Conservation (phyloP, 1,140 invertebrate species). For the Probaryconus sp. region DNA sequence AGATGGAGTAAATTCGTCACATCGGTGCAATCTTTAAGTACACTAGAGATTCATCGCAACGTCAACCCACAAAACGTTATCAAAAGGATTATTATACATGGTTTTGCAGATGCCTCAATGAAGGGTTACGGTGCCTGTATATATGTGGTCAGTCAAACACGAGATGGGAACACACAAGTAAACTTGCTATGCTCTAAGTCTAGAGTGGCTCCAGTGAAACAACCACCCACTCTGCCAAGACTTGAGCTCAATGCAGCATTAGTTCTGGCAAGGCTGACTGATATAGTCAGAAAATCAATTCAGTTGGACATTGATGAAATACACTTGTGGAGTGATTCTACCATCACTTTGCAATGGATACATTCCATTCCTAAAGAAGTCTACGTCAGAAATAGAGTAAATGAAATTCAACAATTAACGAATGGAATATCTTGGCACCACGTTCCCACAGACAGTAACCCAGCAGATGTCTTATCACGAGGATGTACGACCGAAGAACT, state of each 20-base stretch:
- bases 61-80: not conserved
- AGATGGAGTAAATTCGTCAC: not conserved
- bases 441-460: slow-evolving; percentile 13
- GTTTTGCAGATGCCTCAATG: slow-evolving; percentile 24
- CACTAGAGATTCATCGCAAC: not conserved
- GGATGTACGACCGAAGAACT: slow-evolving; percentile 2
- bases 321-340: slow-evolving; percentile 24
- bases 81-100: slow-evolving; percentile 17
- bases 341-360: slow-evolving; percentile 13
- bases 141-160: not conserved
- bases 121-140: slow-evolving; percentile 31
- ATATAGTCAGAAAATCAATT: not conserved
- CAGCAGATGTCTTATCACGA: slow-evolving; percentile 10
- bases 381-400: slow-evolving; percentile 11
- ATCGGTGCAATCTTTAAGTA: not conserved
- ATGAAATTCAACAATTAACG: slow-evolving; percentile 1
- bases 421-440: not conserved
- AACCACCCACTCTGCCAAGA: slow-evolving; percentile 7
- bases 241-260: slow-evolving; percentile 15
- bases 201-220: slow-evolving; percentile 12
- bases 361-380: not conserved
- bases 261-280: not conserved
- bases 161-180: not conserved
- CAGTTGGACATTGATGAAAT: not conserved
- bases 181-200: slow-evolving; percentile 28